phyloP scores from a whole-genome alignment of 2,113 vertebrate species.

The Aegotheles bennettii region DNA sequence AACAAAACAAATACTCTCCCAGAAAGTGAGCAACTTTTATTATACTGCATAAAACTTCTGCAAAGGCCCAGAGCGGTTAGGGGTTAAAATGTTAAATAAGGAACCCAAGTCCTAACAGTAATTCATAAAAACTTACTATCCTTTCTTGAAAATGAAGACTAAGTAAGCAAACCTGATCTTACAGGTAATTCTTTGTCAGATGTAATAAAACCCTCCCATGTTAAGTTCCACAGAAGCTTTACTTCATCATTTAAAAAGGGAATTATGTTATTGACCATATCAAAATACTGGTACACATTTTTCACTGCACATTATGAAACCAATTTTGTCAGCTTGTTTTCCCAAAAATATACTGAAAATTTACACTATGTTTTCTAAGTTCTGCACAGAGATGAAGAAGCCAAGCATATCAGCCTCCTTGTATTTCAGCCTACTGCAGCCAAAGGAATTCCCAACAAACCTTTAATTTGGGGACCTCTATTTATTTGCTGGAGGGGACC shows the following conservation, averaged over 20 bases:
- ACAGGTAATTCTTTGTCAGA: background rate
- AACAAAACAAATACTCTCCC: background rate
- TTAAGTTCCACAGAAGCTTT: background rate
- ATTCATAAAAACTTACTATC: background rate
- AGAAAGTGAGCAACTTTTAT: background rate
- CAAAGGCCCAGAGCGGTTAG: background rate
- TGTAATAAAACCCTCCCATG: background rate
- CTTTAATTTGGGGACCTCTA: background rate
- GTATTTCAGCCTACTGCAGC: background rate
- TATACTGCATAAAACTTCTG: background rate
- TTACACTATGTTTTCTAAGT: background rate
- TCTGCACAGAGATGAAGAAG: background rate
- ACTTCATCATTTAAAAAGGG: background rate
- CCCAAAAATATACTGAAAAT: background rate
- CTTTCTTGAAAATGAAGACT: background rate
- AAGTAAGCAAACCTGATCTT: background rate
- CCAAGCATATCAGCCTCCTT: no score
- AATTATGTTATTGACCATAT: background rate
- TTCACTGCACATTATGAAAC: background rate
- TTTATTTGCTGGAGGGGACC: background rate
- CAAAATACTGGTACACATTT: background rate
- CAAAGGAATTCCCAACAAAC: background rate
- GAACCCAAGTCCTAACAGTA: background rate
- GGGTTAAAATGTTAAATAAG: background rate
- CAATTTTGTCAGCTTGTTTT: background rate